Evolutionary conservation across 2,888 invertebrate species (phyloP).

Genomic region (Furcula furcula): DNA sequence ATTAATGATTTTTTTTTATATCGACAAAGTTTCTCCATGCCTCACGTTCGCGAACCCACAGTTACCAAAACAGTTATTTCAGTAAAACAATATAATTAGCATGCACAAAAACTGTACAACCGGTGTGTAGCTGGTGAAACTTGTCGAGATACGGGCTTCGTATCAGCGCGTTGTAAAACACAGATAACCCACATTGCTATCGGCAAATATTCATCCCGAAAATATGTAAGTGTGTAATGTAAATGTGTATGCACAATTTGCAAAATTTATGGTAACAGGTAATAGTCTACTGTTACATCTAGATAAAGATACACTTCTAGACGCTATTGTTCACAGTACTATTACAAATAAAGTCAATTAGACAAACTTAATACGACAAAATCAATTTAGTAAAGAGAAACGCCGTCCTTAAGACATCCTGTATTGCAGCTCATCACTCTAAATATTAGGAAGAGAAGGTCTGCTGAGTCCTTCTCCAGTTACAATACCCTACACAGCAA

Average conservation of each 20-base stretch:
- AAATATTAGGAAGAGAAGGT: too few species aligned
- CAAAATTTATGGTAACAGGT: slow-evolving; percentile 43
- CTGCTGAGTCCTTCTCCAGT: too few species aligned
- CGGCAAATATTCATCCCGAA: slow-evolving; percentile 43
- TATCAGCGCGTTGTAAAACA: slow-evolving; percentile 33
- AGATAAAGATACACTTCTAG: slow-evolving; percentile 2
- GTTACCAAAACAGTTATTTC: neutral
- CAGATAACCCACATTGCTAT: slow-evolving; percentile 70
- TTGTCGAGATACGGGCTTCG: slow-evolving; percentile 1
- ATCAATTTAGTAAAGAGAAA: too few species aligned
- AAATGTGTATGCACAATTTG: slow-evolving; percentile 57
- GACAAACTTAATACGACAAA: too few species aligned
- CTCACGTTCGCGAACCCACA: too few species aligned
- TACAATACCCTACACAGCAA: too few species aligned
- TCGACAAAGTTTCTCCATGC: too few species aligned
- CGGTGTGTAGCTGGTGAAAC: slow-evolving; percentile 1
- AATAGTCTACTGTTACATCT: too few species aligned
- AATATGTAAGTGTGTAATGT: slow-evolving; percentile 49
- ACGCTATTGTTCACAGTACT: slow-evolving; percentile 2
- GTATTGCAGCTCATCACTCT: too few species aligned
- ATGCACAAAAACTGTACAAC: neutral
- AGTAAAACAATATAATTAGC: neutral
- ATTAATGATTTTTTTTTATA: too few species aligned
- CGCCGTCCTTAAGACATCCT: too few species aligned
- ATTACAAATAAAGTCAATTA: too few species aligned